These are phyloP conservation scores for Poeciliopsis turneri DNA, from an alignment of 2,797 vertebrate species.

Conservation along the genomic window DNA sequence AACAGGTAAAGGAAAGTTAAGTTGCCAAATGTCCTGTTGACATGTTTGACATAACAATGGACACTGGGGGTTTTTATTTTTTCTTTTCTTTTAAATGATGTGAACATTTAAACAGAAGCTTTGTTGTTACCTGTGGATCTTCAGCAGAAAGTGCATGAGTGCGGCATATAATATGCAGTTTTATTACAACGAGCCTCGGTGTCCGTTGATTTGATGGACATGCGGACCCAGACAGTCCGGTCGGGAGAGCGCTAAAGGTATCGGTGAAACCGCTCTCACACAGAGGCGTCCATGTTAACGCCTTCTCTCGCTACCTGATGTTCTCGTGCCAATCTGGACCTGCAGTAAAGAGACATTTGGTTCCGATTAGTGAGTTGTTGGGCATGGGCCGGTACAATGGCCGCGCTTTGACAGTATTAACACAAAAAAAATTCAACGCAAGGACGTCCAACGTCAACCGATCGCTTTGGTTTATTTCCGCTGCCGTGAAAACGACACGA, in stretches of 20 bases:
- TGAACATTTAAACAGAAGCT: constrained; percentile 66
- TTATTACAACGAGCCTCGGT: constrained; percentile 42
- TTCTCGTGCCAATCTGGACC: constrained; percentile 70
- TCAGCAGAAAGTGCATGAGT: constrained; percentile 79
- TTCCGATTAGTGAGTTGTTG: background rate
- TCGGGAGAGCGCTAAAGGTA: constrained; percentile 43
- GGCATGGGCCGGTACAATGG: background rate
- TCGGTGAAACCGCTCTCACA: constrained; percentile 63
- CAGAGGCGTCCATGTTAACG: constrained; percentile 48
- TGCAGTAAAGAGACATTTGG: constrained; percentile 12
- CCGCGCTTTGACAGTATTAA: background rate
- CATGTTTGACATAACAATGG: constrained; percentile 50
- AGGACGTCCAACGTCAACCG: background rate
- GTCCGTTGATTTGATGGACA: constrained; percentile 29
- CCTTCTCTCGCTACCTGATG: constrained; percentile 66
- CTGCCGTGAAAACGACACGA: background rate
- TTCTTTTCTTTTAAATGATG: constrained; percentile 46
- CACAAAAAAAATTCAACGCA: background rate
- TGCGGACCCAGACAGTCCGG: constrained; percentile 30
- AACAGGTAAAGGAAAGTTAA: constrained; percentile 40
- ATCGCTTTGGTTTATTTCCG: background rate
- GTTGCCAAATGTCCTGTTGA: constrained; percentile 71
- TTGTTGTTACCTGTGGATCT: constrained; percentile 73
- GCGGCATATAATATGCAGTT: constrained; percentile 54
- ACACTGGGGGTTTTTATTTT: constrained; percentile 40